Base-by-base conservation (phyloP, 2,888 invertebrate genomes). In the Aphidius colemani region DNA sequence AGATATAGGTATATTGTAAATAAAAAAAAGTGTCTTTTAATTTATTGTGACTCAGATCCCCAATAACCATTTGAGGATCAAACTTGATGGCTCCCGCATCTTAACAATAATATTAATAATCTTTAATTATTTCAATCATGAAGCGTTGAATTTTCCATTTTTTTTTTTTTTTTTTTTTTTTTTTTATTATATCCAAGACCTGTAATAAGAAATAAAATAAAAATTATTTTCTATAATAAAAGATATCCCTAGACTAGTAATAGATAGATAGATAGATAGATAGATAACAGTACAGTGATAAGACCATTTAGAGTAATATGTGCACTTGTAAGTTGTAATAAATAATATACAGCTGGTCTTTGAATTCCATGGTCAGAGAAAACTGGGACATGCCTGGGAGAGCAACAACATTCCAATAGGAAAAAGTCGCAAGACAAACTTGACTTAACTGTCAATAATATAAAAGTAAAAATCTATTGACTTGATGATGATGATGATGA, bases 21-120 rank as follows among this genome's bases (percentile, higher is more conserved):
- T 18, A 18, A 18, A 18, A 18, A 13, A 18, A 1, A 18, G 13
- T 18, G 13, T 18, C 13, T 18, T 18, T 18, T 11, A 43, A 48
- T 61, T 57, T 40, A 10, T n/a, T 2, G 10, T 43, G 44, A 63
- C 66, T 77, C 67, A 80, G 73, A 80, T 79, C 78, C 79, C 75
- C 73, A 68, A 70, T 69, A 71, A 64, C 69, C 67, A 71, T 72
- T 74, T 72, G 72, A 78, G 79, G 75, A 78, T 74, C 72, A 66
- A 70, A 66, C 65, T 70, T 58, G 70, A 76, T 73, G 74, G 71
- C 74, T 81, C 79, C 79, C 81, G 76, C 81, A 81, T 81, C 72
- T 79, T 81, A 74, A 68, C 59, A 59, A 68, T 57, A 46, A 11
- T 43, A 45, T 45, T 2, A 56, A 13, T 56, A 18, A 18, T 18